Percentiles rank a stretch among this genome's conserved stretches.
These are phyloP conservation scores for Crenuchus spilurus DNA, from an alignment of 2,797 vertebrate genomes.

Conservation along the genomic window DNA sequence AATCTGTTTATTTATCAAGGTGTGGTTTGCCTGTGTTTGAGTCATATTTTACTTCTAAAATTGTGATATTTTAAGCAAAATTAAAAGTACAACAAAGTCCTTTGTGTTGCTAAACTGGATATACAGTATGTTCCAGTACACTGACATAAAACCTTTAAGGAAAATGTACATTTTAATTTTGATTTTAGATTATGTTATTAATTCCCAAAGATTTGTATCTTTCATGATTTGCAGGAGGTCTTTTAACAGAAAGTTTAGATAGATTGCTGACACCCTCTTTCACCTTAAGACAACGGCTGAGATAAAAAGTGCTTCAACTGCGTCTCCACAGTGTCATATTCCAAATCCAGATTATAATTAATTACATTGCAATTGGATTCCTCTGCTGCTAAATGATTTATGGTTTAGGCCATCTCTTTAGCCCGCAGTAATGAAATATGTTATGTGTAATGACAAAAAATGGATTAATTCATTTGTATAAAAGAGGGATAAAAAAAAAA, in stretches of 20 bases:
- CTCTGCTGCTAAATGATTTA: constrained; percentile 54
- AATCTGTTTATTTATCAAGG: no score
- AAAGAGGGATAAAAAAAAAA: constrained; percentile 36
- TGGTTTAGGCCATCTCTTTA: constrained; percentile 51
- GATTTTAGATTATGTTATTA: no score
- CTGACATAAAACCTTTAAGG: no score
- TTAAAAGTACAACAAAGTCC: no score
- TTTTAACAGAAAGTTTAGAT: constrained; percentile 59
- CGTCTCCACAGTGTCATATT: constrained; percentile 66
- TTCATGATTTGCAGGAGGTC: background rate
- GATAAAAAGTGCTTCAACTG: constrained; percentile 62
- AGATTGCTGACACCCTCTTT: constrained; percentile 67
- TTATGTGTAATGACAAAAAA: constrained; percentile 55
- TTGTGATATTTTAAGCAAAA: no score
- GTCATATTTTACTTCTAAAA: no score
- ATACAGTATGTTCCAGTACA: no score
- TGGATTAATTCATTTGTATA: constrained; percentile 55
- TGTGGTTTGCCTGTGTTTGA: no score
- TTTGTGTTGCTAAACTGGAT: no score
- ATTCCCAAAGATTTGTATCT: no score
- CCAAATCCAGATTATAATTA: constrained; percentile 54
- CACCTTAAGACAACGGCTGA: constrained; percentile 75
- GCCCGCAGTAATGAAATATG: constrained; percentile 55
- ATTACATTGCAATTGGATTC: constrained; percentile 54
- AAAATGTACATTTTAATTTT: no score